Evolutionary conservation across 92 coral and sea anemone genomes (phyloP).

Genomic region (Epizoanthus ramosus): DNA sequence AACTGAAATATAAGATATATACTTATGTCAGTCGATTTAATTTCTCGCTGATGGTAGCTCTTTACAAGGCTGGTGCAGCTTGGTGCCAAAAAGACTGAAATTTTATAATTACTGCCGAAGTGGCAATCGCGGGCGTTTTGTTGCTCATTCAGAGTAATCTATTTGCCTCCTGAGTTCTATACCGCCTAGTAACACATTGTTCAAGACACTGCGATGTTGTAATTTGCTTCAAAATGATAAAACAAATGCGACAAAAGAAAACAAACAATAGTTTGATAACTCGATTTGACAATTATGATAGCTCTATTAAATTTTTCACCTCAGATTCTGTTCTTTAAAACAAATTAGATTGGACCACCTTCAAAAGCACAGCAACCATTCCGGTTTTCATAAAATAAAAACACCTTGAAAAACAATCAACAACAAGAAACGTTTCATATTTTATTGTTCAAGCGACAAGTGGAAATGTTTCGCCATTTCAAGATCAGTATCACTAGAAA

Average conservation of each 20-base stretch:
- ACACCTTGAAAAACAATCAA: too few relatives aligned
- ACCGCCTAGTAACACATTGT: conserved; percentile 35
- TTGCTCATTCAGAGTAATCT: too few relatives aligned
- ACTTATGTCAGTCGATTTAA: too few relatives aligned
- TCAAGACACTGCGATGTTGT: not conserved
- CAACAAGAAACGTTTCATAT: too few relatives aligned
- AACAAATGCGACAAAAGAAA: conserved; percentile 17
- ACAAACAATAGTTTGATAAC: not conserved
- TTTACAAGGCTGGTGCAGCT: too few relatives aligned
- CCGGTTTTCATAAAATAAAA: not conserved
- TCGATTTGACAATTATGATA: conserved; percentile 15
- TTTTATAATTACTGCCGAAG: too few relatives aligned
- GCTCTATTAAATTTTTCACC: not conserved
- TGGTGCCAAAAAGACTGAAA: too few relatives aligned
- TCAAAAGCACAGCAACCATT: not conserved
- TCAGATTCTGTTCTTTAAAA: not conserved
- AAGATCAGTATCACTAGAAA: not conserved
- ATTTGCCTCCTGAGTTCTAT: not conserved
- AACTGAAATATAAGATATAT: too few relatives aligned
- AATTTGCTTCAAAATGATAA: conserved; percentile 10
- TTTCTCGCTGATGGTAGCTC: too few relatives aligned
- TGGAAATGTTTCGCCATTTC: not conserved
- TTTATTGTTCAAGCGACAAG: not conserved
- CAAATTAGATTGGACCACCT: not conserved
- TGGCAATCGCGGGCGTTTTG: too few relatives aligned